Conservation (phyloP, 2,888 invertebrate genomes). For the Volucella inflata region DNA sequence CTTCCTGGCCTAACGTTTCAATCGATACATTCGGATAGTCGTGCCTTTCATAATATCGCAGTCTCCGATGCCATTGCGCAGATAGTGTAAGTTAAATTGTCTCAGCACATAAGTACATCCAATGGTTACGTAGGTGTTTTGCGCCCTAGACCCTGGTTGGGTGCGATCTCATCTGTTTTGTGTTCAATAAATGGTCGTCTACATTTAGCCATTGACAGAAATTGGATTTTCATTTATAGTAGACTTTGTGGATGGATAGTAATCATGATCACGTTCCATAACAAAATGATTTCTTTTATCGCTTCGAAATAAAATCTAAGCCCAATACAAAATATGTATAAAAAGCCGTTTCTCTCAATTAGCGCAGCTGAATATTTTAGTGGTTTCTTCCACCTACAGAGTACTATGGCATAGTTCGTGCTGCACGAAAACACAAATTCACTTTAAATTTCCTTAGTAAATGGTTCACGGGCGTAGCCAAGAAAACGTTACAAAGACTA, state of each 20-base stretch:
- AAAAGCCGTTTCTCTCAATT: not conserved
- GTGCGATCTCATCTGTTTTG: not conserved
- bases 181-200: constrained; percentile 27
- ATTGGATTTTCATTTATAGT: constrained; percentile 16
- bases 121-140: not conserved
- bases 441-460: too few species aligned
- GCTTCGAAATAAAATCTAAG: not conserved
- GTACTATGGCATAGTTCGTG: too few species aligned
- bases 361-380: not conserved
- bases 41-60: constrained; percentile 5
- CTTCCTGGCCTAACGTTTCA: constrained; percentile 27
- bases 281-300: not conserved
- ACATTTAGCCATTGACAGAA: constrained; percentile 4
- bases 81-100: constrained; percentile 11
- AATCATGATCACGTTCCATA: not conserved
- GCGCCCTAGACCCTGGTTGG: constrained; percentile 15
- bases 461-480: too few species aligned
- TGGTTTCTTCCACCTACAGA: not conserved
- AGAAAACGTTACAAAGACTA: too few species aligned
- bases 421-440: too few species aligned
- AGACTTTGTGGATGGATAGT: not conserved
- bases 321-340: not conserved
- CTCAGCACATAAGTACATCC: not conserved
- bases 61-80: constrained; percentile 17
- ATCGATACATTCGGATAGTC: not conserved